Conservation (phyloP, 2,797 vertebrate species). For the Scleropages formosus region DNA sequence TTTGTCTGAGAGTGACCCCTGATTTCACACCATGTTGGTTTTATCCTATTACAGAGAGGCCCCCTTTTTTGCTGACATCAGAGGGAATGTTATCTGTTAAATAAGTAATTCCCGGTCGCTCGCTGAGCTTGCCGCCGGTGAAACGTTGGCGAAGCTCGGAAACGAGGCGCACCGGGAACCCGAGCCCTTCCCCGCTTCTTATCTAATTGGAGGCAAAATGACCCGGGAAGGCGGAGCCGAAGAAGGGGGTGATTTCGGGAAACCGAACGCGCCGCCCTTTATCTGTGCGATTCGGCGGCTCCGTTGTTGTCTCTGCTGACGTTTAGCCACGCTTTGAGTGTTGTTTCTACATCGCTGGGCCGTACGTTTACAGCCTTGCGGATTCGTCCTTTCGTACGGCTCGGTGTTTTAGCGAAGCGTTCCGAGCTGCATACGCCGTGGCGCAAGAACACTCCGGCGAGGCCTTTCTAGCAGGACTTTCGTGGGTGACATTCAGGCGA, state of each 20-base stretch:
- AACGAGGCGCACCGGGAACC: slow-evolving; percentile 49
- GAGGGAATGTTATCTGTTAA: slow-evolving; percentile 80
- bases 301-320: slow-evolving; percentile 7
- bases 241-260: slow-evolving; percentile 54
- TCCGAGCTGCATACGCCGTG: too few relatives aligned
- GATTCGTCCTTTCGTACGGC: too few relatives aligned
- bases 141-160: slow-evolving; percentile 51
- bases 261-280: slow-evolving; percentile 43
- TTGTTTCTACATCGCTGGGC: too few relatives aligned
- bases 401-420: too few relatives aligned
- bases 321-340: slow-evolving; percentile 15
- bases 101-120: slow-evolving; percentile 80
- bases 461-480: too few relatives aligned
- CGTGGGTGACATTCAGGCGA: too few relatives aligned
- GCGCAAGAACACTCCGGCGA: too few relatives aligned
- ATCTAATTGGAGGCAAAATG: slow-evolving; percentile 49
- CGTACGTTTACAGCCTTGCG: too few relatives aligned
- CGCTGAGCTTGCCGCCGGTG: slow-evolving; percentile 61
- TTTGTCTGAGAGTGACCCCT: slow-evolving; percentile 75
- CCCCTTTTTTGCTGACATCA: slow-evolving; percentile 73
- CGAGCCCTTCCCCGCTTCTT: slow-evolving; percentile 21
- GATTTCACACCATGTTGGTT: slow-evolving; percentile 76
- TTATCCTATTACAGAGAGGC: slow-evolving; percentile 72
- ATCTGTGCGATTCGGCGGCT: not conserved
- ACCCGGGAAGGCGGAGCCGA: slow-evolving; percentile 59